A percentile compares a stretch with the other conserved stretches of the same genome.
Conservation (phyloP, 2,888 invertebrate species). For the Drosophila glabriapex region DNA sequence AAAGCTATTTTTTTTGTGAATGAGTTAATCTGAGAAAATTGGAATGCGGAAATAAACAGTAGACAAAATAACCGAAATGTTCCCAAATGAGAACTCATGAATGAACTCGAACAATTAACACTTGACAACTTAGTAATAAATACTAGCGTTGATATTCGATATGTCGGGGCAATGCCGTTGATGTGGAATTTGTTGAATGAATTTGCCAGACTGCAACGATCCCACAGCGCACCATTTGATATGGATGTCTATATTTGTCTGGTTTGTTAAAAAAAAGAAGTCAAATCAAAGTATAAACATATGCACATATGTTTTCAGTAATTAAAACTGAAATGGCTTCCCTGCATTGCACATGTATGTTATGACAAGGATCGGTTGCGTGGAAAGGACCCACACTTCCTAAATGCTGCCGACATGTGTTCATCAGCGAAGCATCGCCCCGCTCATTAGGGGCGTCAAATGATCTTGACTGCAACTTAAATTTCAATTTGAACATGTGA, state of each 20-base stretch:
- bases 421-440: conserved; percentile 19
- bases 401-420: conserved; percentile 66
- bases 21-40: conserved; percentile 39
- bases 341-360: conserved; percentile 16
- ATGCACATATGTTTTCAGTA: conserved; percentile 63
- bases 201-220: conserved; percentile 61
- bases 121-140: conserved; percentile 47
- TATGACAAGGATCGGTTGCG: conserved; percentile 51
- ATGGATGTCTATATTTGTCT: conserved; percentile 46
- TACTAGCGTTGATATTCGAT: conserved; percentile 55
- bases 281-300: conserved; percentile 66
- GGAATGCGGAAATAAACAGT: conserved; percentile 55
- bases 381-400: conserved; percentile 52
- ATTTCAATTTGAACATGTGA: conserved; percentile 52
- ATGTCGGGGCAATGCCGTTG: conserved; percentile 51
- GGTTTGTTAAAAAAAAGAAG: conserved; percentile 20
- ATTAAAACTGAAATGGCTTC: conserved; percentile 51
- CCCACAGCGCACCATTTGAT: conserved; percentile 42
- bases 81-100: conserved; percentile 40
- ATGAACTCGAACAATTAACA: conserved; percentile 51
- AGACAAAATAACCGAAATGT: conserved; percentile 26
- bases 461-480: conserved; percentile 38
- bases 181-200: conserved; percentile 51
- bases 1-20: conserved; percentile 12
- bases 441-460: conserved; percentile 63